A percentile compares a stretch with the other conserved stretches of the same genome.
Evolutionary conservation across 2,888 invertebrate genomes (phyloP).

Genomic region (Acrocera orbiculus): DNA sequence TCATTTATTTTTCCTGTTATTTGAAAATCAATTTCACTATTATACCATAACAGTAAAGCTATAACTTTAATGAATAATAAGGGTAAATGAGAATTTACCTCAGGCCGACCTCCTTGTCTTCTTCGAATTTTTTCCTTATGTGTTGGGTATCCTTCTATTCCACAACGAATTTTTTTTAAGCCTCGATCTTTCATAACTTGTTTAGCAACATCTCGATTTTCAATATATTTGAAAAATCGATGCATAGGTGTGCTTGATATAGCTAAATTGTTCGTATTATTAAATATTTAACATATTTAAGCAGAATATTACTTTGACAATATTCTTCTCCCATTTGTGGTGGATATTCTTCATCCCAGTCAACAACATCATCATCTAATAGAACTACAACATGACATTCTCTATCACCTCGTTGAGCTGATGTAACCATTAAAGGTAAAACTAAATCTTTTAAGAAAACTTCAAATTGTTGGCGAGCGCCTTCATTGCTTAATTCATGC

Average conservation of each 20-base stretch:
- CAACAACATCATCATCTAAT: slow-evolving; percentile 85
- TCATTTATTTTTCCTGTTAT: no score
- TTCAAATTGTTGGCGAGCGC: slow-evolving; percentile 95
- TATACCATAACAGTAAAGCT: no score
- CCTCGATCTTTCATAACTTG: slow-evolving; percentile 97
- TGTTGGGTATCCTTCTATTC: slow-evolving; percentile 98
- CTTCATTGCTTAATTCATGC: slow-evolving; percentile 97
- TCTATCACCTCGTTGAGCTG: slow-evolving; percentile 83
- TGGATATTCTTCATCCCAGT: slow-evolving; percentile 99
- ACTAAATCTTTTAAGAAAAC: slow-evolving; percentile 89
- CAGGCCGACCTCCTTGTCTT: slow-evolving; percentile 83
- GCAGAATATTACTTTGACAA: slow-evolving; percentile 81
- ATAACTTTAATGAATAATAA: background rate
- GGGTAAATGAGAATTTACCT: slow-evolving; percentile 39
- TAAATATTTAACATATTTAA: no score
- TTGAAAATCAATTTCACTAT: no score
- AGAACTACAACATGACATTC: slow-evolving; percentile 96
- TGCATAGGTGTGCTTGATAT: slow-evolving; percentile 91
- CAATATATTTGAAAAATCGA: slow-evolving; percentile 98
- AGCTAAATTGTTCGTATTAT: no score
- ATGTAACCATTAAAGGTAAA: slow-evolving; percentile 89
- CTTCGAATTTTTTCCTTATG: slow-evolving; percentile 98
- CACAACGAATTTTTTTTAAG: slow-evolving; percentile 93
- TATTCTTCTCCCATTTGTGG: slow-evolving; percentile 99
- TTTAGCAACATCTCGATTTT: slow-evolving; percentile 97